Base-by-base conservation (phyloP, 2,797 vertebrate genomes). In the Liparis tanakae region DNA sequence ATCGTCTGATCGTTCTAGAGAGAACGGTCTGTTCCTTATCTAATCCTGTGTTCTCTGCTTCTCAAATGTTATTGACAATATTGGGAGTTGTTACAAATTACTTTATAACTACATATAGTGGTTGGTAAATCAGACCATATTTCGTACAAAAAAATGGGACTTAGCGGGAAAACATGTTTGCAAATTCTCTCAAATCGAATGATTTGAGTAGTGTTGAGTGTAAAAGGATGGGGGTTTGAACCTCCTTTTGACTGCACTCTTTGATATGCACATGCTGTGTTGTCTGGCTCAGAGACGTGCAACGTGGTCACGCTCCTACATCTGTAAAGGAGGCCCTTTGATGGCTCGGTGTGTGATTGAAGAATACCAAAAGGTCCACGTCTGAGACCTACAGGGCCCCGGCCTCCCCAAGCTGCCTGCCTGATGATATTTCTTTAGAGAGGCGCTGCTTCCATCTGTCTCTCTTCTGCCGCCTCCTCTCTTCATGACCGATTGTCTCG, bases 311-410 rank as follows among this genome's bases (percentile, higher is more conserved):
- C 64, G 30, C 15, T 56, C 57, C 54, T n/a, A 2, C 22, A 18
- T 61, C 56, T 57, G 64, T 50, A 18, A 55, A 20, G 43, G 62
- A 3, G 0, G 14, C n/a, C 25, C 76, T 85, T 87, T 87, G 81
- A 82, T 67, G 66, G 56, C 39, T 74, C 57, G 17, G 54, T 10
- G 13, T 51, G 34, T 72, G 81, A 80, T 39, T 81, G 62, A 82
- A 69, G 66, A 61, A 59, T 54, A 74, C 57, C 73, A 62, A 46
- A 46, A 74, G 61, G 65, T 78, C 61, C 34, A 2, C 33, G 61
- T 54, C 72, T 30, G 37, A 68, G 75, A 74, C 70, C 75, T 48
- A 5, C 20, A 51, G 54, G 67, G 59, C 44, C 44, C 37, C 3
- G 1, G 41, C 50, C 61, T 46, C 53, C 43, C n/a, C 5, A 22